Percentiles rank a stretch among this genome's conserved stretches.
phyloP scores from a whole-genome alignment of 2,888 invertebrate species.

The Polymixis flavicincta region DNA sequence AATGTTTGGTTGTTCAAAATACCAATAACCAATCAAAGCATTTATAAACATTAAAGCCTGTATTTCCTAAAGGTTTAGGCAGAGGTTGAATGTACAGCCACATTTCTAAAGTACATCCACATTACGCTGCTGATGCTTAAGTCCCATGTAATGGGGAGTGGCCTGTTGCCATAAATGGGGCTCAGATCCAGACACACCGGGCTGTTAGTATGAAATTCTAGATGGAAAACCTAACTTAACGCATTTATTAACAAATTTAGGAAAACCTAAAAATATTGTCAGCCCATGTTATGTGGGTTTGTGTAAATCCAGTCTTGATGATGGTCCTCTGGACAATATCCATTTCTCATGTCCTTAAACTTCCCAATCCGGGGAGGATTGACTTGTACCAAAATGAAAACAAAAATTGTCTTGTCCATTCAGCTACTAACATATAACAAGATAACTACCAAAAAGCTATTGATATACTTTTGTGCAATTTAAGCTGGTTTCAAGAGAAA shows the following conservation, averaged over 20 bases:
- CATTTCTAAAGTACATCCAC: not conserved
- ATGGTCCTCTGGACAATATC: too few species aligned
- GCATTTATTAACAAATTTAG: too few species aligned
- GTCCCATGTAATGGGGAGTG: not conserved
- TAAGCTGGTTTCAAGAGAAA: not conserved
- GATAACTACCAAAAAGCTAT: not conserved
- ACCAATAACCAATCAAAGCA: not conserved
- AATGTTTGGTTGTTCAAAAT: not conserved
- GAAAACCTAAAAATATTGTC: too few species aligned
- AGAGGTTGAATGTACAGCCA: not conserved
- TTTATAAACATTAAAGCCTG: not conserved
- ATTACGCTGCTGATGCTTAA: not conserved
- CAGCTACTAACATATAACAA: not conserved
- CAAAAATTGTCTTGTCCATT: not conserved
- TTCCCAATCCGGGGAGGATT: too few species aligned
- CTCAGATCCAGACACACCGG: not conserved
- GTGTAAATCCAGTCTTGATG: too few species aligned
- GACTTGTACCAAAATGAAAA: not conserved
- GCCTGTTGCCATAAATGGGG: not conserved
- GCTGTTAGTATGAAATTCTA: not conserved
- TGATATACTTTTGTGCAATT: not conserved
- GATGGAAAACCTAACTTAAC: not conserved
- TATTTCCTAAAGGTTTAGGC: not conserved
- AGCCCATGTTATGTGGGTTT: too few species aligned
- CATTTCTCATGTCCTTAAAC: too few species aligned